Conservation (phyloP, 2,797 vertebrate species). For the Schizothorax lantsangensis region DNA sequence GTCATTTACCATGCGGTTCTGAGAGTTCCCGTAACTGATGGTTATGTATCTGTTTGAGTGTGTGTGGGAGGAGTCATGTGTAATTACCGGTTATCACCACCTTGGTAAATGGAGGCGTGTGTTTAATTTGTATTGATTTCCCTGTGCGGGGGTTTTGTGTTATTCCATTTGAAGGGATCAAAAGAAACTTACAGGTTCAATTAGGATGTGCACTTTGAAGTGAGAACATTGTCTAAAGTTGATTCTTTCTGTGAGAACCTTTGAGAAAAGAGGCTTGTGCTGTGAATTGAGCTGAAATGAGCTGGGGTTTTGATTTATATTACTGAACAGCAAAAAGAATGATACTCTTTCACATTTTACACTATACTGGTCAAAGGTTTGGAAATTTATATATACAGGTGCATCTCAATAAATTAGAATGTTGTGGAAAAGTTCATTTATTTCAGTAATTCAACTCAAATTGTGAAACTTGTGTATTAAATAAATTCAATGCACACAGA, state of each 20-base stretch:
- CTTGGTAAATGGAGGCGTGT: conserved; percentile 51
- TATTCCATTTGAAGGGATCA: conserved; percentile 62
- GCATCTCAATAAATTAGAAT: too few species aligned
- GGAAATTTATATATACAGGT: too few species aligned
- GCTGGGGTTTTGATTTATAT: neutral
- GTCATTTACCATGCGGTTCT: conserved; percentile 20
- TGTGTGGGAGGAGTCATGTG: conserved; percentile 32
- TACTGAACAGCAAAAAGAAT: neutral
- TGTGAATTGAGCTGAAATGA: neutral
- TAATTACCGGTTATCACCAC: conserved; percentile 54
- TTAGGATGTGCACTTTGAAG: conserved; percentile 55
- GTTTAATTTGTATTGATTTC: conserved; percentile 64
- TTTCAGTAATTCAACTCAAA: too few species aligned
- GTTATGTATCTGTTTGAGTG: neutral
- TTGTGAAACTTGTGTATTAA: too few species aligned
- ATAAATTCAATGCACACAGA: too few species aligned
- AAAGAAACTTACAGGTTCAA: conserved; percentile 55
- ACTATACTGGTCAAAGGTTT: too few species aligned
- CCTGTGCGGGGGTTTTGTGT: conserved; percentile 50
- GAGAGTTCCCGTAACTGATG: conserved; percentile 1
- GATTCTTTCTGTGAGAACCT: conserved; percentile 30
- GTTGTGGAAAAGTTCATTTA: too few species aligned
- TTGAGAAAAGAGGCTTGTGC: conserved; percentile 3
- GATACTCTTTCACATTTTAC: neutral
- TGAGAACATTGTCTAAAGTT: conserved; percentile 36